Conservation (phyloP, 2,797 vertebrate genomes). For the Fringilla coelebs region DNA sequence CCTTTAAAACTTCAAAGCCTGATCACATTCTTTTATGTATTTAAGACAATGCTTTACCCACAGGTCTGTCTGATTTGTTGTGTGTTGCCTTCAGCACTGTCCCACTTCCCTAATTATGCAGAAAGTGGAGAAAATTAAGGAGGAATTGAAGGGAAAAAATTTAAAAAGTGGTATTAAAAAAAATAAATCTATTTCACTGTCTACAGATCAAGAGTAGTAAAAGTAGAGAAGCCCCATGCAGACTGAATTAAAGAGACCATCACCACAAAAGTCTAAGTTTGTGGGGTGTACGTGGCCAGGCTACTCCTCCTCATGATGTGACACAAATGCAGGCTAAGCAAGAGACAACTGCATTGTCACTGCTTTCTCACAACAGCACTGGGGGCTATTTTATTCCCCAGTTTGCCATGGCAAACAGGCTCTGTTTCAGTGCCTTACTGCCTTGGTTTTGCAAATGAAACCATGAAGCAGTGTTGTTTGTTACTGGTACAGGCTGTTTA, state of each 20-base stretch:
- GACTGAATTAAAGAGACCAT: not conserved
- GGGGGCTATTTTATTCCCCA: rapidly evolving
- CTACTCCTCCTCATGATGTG: not conserved
- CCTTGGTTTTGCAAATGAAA: not conserved
- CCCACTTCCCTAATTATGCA: not conserved
- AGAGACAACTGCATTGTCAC: not conserved
- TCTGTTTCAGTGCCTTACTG: not conserved
- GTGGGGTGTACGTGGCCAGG: not conserved
- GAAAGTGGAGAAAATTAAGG: not conserved
- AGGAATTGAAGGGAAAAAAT: not conserved
- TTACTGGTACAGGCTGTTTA: not conserved
- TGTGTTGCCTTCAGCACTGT: not conserved
- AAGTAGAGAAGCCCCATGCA: rapidly evolving
- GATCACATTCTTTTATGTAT: not conserved
- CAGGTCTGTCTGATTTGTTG: not conserved
- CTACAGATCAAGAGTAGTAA: not conserved
- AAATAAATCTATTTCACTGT: not conserved
- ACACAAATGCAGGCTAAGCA: not conserved
- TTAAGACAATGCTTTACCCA: not conserved
- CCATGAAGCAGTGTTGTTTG: not conserved
- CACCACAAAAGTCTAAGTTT: not conserved
- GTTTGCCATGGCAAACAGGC: not conserved
- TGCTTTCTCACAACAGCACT: not conserved
- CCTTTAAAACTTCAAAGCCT: not conserved
- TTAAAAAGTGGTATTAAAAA: not conserved